A percentile compares a stretch with the other conserved stretches of the same genome.
Evolutionary conservation across 2,797 vertebrate species (phyloP).

Genomic region (Aulostomus chinensis): DNA sequence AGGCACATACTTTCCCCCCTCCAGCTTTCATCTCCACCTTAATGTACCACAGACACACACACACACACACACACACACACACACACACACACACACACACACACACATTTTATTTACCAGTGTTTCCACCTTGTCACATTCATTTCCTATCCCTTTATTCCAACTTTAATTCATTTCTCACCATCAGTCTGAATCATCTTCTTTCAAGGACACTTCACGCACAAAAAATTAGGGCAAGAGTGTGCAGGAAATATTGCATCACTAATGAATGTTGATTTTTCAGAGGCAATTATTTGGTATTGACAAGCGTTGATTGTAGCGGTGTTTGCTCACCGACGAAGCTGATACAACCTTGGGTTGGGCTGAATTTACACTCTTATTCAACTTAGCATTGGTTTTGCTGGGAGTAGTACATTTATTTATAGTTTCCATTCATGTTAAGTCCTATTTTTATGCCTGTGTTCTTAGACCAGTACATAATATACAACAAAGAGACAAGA

Average conservation of each 20-base stretch:
- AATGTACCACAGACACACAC: slow-evolving; percentile 22
- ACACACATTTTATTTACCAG: slow-evolving; percentile 16
- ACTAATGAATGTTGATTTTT: slow-evolving; percentile 28
- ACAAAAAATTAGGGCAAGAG: background rate
- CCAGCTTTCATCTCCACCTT: slow-evolving; percentile 52
- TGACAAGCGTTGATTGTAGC: slow-evolving; percentile 20
- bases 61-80: slow-evolving; percentile 10
- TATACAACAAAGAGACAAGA: too few species aligned
- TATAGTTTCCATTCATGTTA: too few species aligned
- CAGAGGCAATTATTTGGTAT: slow-evolving; percentile 16
- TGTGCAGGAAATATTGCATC: background rate
- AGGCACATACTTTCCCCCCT: slow-evolving; percentile 25
- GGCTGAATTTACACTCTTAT: slow-evolving; percentile 12
- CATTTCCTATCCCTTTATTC: background rate
- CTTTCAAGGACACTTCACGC: background rate
- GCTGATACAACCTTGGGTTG: slow-evolving; percentile 1
- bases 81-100: slow-evolving; percentile 11
- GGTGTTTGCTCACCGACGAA: slow-evolving; percentile 16
- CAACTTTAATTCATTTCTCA: too few species aligned
- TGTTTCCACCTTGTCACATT: slow-evolving; percentile 12
- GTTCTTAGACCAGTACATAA: too few species aligned
- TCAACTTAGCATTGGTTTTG: slow-evolving; percentile 18
- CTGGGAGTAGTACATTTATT: too few species aligned
- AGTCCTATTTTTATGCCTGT: too few species aligned
- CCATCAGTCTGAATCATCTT: background rate